phyloP scores from a whole-genome alignment of 2,113 vertebrate genomes.

The Oophaga pumilio region DNA sequence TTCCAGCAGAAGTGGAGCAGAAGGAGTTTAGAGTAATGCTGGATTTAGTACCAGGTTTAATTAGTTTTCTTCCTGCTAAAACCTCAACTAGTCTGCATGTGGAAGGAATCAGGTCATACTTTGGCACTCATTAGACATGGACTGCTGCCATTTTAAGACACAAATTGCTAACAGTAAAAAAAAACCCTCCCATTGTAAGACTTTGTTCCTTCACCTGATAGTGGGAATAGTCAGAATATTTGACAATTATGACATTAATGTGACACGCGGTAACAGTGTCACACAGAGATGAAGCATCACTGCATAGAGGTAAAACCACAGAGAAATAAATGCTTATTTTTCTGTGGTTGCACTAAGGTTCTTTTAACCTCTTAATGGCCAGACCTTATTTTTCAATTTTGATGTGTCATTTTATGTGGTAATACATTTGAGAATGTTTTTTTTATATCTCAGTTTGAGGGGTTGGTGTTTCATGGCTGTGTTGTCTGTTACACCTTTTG shows the following conservation, averaged over 20 bases:
- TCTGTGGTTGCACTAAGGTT: no score
- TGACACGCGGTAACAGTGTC: background rate
- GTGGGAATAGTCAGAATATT: background rate
- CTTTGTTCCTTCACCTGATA: background rate
- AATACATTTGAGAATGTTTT: no score
- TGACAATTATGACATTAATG: background rate
- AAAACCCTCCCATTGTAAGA: background rate
- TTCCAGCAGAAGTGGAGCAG: background rate
- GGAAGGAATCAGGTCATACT: background rate
- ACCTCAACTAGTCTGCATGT: background rate
- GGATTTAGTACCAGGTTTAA: constrained; percentile 9
- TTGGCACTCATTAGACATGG: constrained; percentile 15
- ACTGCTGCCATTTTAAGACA: background rate
- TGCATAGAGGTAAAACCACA: background rate
- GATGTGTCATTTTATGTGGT: no score
- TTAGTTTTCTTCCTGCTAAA: background rate
- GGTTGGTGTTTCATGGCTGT: no score
- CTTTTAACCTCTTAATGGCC: no score
- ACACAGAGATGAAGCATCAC: no score
- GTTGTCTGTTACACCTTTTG: no score
- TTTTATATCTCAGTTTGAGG: no score
- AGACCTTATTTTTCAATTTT: no score
- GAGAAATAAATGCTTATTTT: background rate
- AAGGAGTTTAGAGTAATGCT: background rate
- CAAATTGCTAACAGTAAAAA: background rate